Evolutionary conservation across 2,113 vertebrate genomes (phyloP), one percentile per base, ranked within the genome.

Genomic region (Syngnathus typhle): DNA sequence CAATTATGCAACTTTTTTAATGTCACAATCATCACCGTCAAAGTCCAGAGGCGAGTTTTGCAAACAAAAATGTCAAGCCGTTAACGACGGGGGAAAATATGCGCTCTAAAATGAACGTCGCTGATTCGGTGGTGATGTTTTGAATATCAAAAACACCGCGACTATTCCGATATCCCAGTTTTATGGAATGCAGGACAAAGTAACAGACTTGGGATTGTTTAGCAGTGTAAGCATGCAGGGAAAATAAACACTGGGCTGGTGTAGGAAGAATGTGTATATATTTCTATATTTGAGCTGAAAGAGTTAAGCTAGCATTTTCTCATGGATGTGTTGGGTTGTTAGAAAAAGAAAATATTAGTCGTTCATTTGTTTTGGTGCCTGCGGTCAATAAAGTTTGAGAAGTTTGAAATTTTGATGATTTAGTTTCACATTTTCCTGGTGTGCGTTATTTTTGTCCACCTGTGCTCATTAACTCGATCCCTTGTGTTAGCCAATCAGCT

Each of bases 361-460:
- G 74, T 80, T 55, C 4, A 49, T 49, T 46, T 44, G 60, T 72
- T 81, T 71, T 67, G 69, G 77, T 87, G 81, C 80, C 81, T 85
- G 84, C 70, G 43, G 67, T 77, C 52, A 90, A 84, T 88, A 89
- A 88, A 85, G 23, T 36, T 60, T 9, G 67, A 76, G 68, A 60
- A 70, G 7, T 69, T 73, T 61, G 39, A 32, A 32, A 32, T 32
- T 32, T 32, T 32, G 27, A 32, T 32, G 27, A 32, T 32, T 32
- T 32, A 32, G 27, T 32, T 32, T 32, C 27, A 32, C 27, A 32
- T 32, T 32, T 32, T 32, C 3, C 27, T 32, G 27, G 27, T 32
- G 3, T 32, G 23, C 23, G 27, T 32, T 32, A 32, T 32, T 32
- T 23, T 32, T 32, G 27, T 32, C 27, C 27, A 32, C 27, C 27